These are phyloP conservation scores for Parthenolecanium corni DNA, from an alignment of 2,888 invertebrate genomes.

Conservation along the genomic window DNA sequence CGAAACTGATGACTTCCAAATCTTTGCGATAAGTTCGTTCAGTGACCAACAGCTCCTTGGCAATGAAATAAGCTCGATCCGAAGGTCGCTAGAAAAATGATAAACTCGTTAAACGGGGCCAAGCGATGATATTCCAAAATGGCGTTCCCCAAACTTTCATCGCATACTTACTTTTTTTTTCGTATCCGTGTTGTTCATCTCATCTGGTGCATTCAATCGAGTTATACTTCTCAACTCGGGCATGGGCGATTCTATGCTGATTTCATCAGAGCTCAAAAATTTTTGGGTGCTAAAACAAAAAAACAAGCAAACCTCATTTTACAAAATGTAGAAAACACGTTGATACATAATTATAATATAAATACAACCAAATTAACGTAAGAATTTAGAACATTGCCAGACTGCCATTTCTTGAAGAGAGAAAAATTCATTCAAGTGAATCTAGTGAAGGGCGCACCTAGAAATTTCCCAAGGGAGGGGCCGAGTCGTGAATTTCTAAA, in stretches of 20 bases:
- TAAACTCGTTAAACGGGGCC: not conserved
- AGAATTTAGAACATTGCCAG: no score
- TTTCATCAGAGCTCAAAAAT: slow-evolving; percentile 19
- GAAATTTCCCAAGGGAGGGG: no score
- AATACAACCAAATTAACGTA: no score
- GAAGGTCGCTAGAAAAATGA: slow-evolving; percentile 38
- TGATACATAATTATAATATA: no score
- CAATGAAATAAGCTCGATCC: slow-evolving; percentile 68
- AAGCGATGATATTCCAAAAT: not conserved
- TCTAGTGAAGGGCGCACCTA: no score
- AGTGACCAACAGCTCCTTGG: slow-evolving; percentile 89
- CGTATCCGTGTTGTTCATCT: slow-evolving; percentile 27
- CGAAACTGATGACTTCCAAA: slow-evolving; percentile 78
- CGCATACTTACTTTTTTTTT: slow-evolving; percentile 30
- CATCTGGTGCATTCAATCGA: slow-evolving; percentile 5
- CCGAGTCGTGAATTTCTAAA: no score
- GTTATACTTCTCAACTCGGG: slow-evolving; percentile 17
- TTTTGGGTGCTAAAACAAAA: slow-evolving; percentile 20
- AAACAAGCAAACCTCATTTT: not conserved
- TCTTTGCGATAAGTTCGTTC: slow-evolving; percentile 92
- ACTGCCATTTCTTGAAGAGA: no score
- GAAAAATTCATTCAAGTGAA: no score
- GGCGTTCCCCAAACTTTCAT: not conserved
- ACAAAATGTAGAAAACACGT: not conserved
- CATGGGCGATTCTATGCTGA: slow-evolving; percentile 22